phyloP scores from a whole-genome alignment of 2,797 vertebrate species.

The Orestias chungarensis region DNA sequence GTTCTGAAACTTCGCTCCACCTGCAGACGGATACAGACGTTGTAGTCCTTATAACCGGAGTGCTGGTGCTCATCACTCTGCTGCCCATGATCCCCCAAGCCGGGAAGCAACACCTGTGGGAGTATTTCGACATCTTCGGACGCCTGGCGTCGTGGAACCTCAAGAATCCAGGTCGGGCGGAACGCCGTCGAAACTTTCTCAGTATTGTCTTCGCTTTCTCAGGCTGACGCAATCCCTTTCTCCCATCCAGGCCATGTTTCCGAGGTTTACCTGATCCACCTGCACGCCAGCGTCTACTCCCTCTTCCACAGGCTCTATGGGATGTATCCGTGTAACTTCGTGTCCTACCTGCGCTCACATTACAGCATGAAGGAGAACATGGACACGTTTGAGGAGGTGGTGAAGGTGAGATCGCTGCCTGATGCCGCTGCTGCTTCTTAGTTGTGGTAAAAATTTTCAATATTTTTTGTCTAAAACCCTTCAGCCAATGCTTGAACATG shows the following conservation, averaged over 20 bases:
- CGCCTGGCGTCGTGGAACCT: slow-evolving; percentile 97
- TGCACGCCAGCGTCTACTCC: slow-evolving; percentile 96
- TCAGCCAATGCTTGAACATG: slow-evolving; percentile 98
- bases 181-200: too few relatives aligned
- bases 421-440: neutral
- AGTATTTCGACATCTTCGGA: slow-evolving; percentile 98
- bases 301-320: slow-evolving; percentile 99
- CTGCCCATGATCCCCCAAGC: slow-evolving; percentile 98
- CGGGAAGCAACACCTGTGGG: slow-evolving; percentile 96
- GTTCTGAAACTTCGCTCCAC: neutral
- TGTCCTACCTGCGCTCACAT: slow-evolving; percentile 98
- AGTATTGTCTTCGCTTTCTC: neutral
- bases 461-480: neutral
- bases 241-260: slow-evolving; percentile 86
- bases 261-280: slow-evolving; percentile 94
- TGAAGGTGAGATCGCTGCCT: slow-evolving; percentile 85
- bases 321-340: slow-evolving; percentile 99
- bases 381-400: slow-evolving; percentile 97
- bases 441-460: neutral
- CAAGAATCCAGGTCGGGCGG: slow-evolving; percentile 89
- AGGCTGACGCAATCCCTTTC: neutral
- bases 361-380: slow-evolving; percentile 99
- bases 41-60: slow-evolving; percentile 96
- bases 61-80: slow-evolving; percentile 95
- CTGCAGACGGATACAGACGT: slow-evolving; percentile 91